phyloP scores from a whole-genome alignment of 1,140 invertebrate species.

The Sycophaga agraensis region DNA sequence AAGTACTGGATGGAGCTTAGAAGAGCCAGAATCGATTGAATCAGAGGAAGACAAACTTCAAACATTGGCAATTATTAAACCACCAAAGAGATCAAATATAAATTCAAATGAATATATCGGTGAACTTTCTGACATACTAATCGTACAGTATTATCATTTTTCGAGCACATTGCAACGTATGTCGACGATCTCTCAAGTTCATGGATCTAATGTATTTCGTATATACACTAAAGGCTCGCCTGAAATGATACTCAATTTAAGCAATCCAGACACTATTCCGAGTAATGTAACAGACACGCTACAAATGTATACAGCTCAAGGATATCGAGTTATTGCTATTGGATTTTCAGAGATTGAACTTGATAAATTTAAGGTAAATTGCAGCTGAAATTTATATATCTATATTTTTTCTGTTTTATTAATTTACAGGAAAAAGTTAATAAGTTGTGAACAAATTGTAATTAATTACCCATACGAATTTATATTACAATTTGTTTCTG shows the following conservation, averaged over 20 bases:
- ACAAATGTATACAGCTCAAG: conserved; percentile 78
- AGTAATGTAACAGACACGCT: conserved; percentile 69
- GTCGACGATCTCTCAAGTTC: conserved; percentile 78
- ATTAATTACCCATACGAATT: too few species aligned
- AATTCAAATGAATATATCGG: conserved; percentile 29
- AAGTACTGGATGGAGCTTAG: conserved; percentile 75
- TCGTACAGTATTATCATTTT: conserved; percentile 92
- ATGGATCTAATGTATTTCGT: conserved; percentile 68
- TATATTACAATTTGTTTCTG: too few species aligned
- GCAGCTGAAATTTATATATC: too few species aligned
- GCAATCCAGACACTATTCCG: conserved; percentile 71
- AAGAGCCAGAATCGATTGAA: conserved; percentile 74
- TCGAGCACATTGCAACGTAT: conserved; percentile 89
- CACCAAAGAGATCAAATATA: conserved; percentile 49
- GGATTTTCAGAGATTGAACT: conserved; percentile 59
- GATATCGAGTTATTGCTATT: conserved; percentile 85
- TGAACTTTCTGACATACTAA: conserved; percentile 59
- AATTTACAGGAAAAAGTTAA: conserved; percentile 32
- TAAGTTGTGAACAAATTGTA: too few species aligned
- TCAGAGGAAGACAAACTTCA: conserved; percentile 64
- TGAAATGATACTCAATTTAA: conserved; percentile 80
- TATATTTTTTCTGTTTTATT: conserved; percentile 24
- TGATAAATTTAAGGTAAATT: conserved; percentile 30
- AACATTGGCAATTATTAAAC: conserved; percentile 76
- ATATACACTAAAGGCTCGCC: conserved; percentile 93